Conservation (phyloP, 2,888 invertebrate genomes). For the Cepaea hortensis region DNA sequence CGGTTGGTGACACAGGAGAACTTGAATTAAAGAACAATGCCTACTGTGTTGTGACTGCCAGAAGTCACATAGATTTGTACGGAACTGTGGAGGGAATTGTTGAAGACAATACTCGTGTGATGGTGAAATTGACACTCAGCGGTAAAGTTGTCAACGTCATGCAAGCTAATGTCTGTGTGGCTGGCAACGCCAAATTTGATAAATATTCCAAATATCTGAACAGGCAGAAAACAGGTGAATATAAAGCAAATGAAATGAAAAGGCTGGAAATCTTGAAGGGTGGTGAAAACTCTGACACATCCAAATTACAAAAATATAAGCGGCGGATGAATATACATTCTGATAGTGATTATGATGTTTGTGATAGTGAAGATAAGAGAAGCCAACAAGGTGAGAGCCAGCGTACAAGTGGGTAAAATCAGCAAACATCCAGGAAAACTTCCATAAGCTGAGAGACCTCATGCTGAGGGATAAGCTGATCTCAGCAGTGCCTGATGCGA, state of each 20-base stretch:
- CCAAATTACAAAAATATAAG: conserved; percentile 12
- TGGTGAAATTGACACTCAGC: conserved; percentile 71
- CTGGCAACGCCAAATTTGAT: conserved; percentile 87
- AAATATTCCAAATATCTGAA: conserved; percentile 91
- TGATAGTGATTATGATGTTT: conserved; percentile 18
- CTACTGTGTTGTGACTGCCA: conserved; percentile 86
- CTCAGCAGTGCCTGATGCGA: too few relatives aligned
- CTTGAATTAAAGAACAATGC: conserved; percentile 85
- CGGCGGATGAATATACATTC: not conserved
- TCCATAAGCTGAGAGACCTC: too few relatives aligned
- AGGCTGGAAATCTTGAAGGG: conserved; percentile 29
- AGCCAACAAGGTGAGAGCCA: conserved; percentile 10
- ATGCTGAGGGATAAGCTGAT: too few relatives aligned
- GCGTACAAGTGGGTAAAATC: not conserved
- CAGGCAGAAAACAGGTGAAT: conserved; percentile 78
- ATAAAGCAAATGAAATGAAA: conserved; percentile 57
- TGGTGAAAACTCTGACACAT: not conserved
- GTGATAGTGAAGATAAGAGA: conserved; percentile 14
- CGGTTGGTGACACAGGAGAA: conserved; percentile 78
- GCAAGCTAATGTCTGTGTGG: conserved; percentile 87
- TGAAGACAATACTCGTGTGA: conserved; percentile 73
- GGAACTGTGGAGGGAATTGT: conserved; percentile 80
- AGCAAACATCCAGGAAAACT: too few relatives aligned
- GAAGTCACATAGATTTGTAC: conserved; percentile 86
- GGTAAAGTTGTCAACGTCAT: conserved; percentile 77